These are phyloP conservation scores for Esox lucius DNA, from an alignment of 2,797 vertebrate species.

Conservation along the genomic window DNA sequence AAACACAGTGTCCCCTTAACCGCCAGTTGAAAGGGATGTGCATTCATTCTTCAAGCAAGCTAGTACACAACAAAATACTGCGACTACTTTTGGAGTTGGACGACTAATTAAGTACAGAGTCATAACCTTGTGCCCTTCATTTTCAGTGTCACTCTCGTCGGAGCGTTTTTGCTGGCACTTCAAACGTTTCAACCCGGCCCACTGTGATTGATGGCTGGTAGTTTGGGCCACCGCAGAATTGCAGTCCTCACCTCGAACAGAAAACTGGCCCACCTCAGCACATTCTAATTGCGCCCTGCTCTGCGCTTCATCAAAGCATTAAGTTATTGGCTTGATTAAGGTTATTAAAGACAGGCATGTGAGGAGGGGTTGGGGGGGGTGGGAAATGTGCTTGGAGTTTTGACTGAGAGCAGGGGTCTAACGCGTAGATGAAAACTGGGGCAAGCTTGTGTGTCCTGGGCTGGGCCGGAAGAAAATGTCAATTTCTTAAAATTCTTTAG, in stretches of 20 bases:
- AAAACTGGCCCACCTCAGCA: conserved; percentile 74
- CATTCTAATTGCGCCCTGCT: conserved; percentile 72
- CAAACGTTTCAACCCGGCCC: conserved; percentile 64
- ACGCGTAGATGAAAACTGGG: background rate
- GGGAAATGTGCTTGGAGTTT: background rate
- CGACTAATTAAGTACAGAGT: conserved; percentile 58
- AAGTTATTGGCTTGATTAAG: conserved; percentile 72
- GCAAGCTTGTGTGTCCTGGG: background rate
- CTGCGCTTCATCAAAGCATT: conserved; percentile 75
- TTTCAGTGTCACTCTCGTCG: conserved; percentile 54
- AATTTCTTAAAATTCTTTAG: too few species aligned
- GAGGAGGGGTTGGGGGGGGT: too few species aligned
- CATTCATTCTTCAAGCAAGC: background rate
- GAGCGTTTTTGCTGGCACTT: conserved; percentile 59
- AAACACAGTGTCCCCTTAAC: background rate
- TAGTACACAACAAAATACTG: conserved; percentile 27
- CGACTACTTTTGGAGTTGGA: conserved; percentile 48
- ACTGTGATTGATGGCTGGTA: conserved; percentile 70
- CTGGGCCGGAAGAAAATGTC: background rate
- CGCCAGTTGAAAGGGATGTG: background rate
- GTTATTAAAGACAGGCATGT: conserved; percentile 59
- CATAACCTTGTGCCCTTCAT: conserved; percentile 62
- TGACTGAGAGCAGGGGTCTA: background rate
- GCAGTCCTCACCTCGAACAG: conserved; percentile 70
- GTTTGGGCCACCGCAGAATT: conserved; percentile 59